Conservation (phyloP, 2,113 vertebrate species). For the Lamprologus ornatipinnis region DNA sequence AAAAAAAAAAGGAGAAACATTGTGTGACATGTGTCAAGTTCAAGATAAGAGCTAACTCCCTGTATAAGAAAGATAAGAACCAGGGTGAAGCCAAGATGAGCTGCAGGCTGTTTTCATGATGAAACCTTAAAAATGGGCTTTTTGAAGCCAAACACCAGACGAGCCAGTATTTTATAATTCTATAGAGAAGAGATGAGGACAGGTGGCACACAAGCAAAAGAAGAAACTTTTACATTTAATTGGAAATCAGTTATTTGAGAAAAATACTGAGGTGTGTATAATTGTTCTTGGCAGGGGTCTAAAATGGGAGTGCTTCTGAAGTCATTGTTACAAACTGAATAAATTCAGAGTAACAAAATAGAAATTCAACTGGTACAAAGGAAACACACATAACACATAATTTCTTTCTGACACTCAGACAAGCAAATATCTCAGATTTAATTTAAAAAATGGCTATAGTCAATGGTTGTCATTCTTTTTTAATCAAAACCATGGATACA, state of each 20-base stretch:
- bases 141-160: neutral
- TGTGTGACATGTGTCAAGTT: neutral
- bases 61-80: conserved; percentile 43
- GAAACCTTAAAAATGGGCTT: neutral
- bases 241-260: neutral
- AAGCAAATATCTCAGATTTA: neutral
- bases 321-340: neutral
- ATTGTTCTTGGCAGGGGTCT: neutral
- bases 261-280: neutral
- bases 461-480: neutral
- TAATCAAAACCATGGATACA: neutral
- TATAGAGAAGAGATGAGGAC: neutral
- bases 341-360: neutral
- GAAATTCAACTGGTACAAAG: neutral
- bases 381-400: neutral
- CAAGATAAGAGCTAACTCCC: conserved; percentile 16
- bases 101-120: neutral
- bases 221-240: neutral
- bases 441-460: neutral
- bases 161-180: neutral
- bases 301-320: neutral
- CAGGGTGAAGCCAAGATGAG: neutral
- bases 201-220: neutral
- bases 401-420: neutral
- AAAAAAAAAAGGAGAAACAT: neutral